A percentile compares a stretch with the other conserved stretches of the same genome.
phyloP scores from a whole-genome alignment of 2,797 vertebrate genomes.

The Mus caroli region DNA sequence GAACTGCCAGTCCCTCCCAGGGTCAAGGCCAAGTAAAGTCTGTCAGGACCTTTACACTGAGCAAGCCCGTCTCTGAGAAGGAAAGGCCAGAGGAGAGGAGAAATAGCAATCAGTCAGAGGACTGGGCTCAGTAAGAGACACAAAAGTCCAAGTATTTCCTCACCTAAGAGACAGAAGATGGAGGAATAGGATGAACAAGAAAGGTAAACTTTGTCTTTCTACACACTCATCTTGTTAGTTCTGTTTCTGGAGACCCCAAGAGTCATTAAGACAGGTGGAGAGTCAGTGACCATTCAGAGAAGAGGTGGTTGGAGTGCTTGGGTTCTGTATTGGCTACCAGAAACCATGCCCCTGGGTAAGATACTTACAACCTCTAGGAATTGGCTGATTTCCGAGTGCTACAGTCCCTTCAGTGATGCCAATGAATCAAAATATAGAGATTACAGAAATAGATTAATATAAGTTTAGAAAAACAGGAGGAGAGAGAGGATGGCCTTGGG shows the following conservation, averaged over 20 bases:
- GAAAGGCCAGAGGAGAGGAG: not conserved
- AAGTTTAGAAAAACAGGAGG: not conserved
- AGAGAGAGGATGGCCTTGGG: not conserved
- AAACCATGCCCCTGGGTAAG: not conserved
- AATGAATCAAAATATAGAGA: not conserved
- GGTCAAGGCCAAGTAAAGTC: not conserved
- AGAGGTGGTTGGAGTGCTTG: not conserved
- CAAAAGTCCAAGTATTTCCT: not conserved
- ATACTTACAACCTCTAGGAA: not conserved
- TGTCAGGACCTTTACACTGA: not conserved
- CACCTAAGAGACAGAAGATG: not conserved
- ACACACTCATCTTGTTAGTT: not conserved
- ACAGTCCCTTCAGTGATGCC: not conserved
- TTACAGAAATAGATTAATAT: not conserved
- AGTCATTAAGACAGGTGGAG: not conserved
- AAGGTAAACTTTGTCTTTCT: not conserved
- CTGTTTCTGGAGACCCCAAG: not conserved
- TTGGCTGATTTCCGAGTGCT: not conserved
- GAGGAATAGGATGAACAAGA: not conserved
- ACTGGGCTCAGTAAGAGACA: not conserved
- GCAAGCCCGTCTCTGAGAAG: not conserved
- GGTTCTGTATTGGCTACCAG: not conserved
- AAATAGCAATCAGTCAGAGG: not conserved
- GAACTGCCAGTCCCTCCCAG: not conserved
- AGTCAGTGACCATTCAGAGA: not conserved